phyloP scores from a whole-genome alignment of 2,113 vertebrate genomes.

The Atrichornis clamosus region DNA sequence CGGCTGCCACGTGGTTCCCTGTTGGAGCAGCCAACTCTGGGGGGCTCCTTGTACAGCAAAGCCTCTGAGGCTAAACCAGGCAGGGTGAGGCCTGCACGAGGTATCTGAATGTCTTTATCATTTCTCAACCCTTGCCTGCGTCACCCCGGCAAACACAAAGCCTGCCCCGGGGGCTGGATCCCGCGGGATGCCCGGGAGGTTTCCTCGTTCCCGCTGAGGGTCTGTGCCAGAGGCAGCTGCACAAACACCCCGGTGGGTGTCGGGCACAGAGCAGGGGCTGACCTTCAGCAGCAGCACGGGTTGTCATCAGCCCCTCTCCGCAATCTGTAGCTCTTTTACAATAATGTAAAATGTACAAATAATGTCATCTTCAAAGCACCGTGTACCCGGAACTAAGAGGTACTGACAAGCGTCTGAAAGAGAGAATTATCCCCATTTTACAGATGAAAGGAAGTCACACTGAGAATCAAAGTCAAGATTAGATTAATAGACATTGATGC shows the following conservation, averaged over 20 bases:
- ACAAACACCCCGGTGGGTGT: not conserved
- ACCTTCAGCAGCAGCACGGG: not conserved
- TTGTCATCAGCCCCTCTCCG: too few species aligned
- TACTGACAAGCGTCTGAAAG: not conserved
- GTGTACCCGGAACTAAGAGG: not conserved
- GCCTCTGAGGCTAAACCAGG: not conserved
- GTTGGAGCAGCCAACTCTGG: not conserved
- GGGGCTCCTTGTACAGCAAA: not conserved
- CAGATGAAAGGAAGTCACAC: not conserved
- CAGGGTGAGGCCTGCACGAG: not conserved
- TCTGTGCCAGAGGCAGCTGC: not conserved
- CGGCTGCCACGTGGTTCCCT: accelerated
- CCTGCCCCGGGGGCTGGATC: not conserved
- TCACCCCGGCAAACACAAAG: not conserved
- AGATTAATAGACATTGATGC: constrained; percentile 16
- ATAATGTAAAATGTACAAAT: not conserved
- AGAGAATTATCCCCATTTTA: not conserved
- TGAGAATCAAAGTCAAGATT: constrained; percentile 20
- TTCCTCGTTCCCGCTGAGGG: not conserved
- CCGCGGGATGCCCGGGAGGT: accelerated
- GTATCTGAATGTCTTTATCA: not conserved
- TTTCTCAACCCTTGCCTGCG: not conserved
- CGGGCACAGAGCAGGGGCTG: not conserved
- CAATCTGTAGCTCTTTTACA: not conserved
- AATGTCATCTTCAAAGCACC: not conserved